Evolutionary conservation across 2,888 invertebrate genomes (phyloP).

Genomic region (Drosophila meridiana): DNA sequence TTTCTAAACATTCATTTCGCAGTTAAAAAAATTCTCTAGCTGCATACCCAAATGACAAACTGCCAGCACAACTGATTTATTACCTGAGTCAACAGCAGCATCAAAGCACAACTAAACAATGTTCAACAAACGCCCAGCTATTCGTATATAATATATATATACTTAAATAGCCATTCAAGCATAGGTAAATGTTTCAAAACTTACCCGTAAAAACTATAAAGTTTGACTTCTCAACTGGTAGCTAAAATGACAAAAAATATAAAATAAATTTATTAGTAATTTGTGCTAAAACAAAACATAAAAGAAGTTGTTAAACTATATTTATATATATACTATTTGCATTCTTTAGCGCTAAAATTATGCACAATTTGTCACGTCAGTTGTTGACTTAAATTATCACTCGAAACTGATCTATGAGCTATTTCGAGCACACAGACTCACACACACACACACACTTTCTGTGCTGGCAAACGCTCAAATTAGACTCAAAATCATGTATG

Average conservation of each 20-base stretch:
- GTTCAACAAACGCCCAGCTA: neutral
- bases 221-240: slow-evolving; percentile 11
- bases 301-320: neutral
- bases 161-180: neutral
- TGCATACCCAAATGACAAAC: slow-evolving; percentile 3
- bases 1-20: neutral
- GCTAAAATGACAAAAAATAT: slow-evolving; percentile 33
- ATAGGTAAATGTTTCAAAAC: slow-evolving; percentile 1
- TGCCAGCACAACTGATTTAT: slow-evolving; percentile 1
- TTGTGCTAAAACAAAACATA: neutral
- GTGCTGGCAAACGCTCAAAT: slow-evolving; percentile 52
- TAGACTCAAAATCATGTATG: slow-evolving; percentile 63
- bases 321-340: neutral
- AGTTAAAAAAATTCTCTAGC: neutral
- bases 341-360: slow-evolving; percentile 32
- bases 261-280: slow-evolving; percentile 20
- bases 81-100: neutral
- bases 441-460: slow-evolving; percentile 65
- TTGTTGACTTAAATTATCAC: slow-evolving; percentile 68
- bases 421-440: slow-evolving; percentile 24
- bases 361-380: slow-evolving; percentile 63
- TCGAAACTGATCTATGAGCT: slow-evolving; percentile 67
- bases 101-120: neutral
- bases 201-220: slow-evolving; percentile 17
- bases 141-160: neutral